A percentile compares a stretch with the other conserved stretches of the same genome.
Evolutionary conservation across 2,888 invertebrate species (phyloP).

Genomic region (Cephus spinipes): DNA sequence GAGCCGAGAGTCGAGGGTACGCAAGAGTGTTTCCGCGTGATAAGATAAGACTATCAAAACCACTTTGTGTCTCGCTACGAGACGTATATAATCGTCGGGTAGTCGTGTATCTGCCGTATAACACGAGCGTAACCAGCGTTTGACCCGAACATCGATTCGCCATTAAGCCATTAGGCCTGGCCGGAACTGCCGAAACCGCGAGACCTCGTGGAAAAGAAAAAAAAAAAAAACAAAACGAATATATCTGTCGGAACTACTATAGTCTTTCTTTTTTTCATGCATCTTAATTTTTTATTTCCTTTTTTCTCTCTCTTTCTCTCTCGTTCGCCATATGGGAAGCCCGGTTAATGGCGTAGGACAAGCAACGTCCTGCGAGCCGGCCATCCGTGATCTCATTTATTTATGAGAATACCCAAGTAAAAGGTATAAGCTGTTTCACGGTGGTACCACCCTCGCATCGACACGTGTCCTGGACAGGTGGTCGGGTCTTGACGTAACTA

Average conservation of each 20-base stretch:
- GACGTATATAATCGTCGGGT: constrained; percentile 7
- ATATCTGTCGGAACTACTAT: not conserved
- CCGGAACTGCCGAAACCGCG: constrained; percentile 29
- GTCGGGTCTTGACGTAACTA: not conserved
- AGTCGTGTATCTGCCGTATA: constrained; percentile 7
- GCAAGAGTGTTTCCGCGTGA: constrained; percentile 55
- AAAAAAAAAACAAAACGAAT: no score
- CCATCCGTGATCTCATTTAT: not conserved
- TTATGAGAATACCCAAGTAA: not conserved
- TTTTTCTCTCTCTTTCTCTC: not conserved
- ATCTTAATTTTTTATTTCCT: not conserved
- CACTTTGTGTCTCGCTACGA: constrained; percentile 17
- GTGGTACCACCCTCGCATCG: constrained; percentile 1
- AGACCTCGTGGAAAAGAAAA: constrained; percentile 22
- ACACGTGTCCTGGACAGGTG: constrained; percentile 4
- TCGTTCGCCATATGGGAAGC: not conserved
- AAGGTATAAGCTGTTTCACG: not conserved
- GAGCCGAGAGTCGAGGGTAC: constrained; percentile 42
- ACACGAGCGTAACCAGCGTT: constrained; percentile 21
- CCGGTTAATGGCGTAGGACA: not conserved
- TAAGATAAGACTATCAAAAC: constrained; percentile 55
- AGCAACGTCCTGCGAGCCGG: not conserved
- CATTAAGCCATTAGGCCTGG: constrained; percentile 55
- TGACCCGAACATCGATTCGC: constrained; percentile 52
- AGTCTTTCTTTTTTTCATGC: not conserved